Evolutionary conservation across 2,888 invertebrate genomes (phyloP).

Genomic region (Adelphocoris suturalis): DNA sequence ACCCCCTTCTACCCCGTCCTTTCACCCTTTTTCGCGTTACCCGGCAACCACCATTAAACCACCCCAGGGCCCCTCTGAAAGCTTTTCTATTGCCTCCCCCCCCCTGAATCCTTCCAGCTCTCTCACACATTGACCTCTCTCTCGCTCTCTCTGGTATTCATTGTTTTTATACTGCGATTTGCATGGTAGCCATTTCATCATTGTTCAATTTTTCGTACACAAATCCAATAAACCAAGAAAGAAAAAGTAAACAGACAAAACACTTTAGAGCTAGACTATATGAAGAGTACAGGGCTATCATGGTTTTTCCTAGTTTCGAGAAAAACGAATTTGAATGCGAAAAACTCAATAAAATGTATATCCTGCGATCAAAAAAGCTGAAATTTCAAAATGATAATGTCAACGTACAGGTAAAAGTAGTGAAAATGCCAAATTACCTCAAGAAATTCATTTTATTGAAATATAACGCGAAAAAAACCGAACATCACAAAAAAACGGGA

Average conservation of each 20-base stretch:
- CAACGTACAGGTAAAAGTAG: too few relatives aligned
- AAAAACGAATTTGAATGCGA: too few relatives aligned
- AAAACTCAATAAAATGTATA: too few relatives aligned
- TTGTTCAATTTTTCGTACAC: slow-evolving; percentile 59
- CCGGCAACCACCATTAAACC: slow-evolving; percentile 79
- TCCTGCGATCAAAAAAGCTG: too few relatives aligned
- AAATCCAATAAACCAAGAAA: slow-evolving; percentile 28
- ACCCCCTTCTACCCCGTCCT: neutral
- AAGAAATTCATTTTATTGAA: too few relatives aligned
- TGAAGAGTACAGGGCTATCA: too few relatives aligned
- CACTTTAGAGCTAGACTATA: neutral
- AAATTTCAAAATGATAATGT: too few relatives aligned
- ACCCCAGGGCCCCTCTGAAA: slow-evolving; percentile 73
- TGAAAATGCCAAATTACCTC: too few relatives aligned
- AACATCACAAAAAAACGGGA: too few relatives aligned
- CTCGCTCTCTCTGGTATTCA: slow-evolving; percentile 51
- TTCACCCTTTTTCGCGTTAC: slow-evolving; percentile 76
- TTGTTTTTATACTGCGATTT: slow-evolving; percentile 61
- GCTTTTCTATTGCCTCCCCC: slow-evolving; percentile 74
- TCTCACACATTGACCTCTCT: slow-evolving; percentile 45
- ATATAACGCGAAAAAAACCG: too few relatives aligned
- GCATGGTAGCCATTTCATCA: slow-evolving; percentile 70
- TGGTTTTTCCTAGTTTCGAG: too few relatives aligned
- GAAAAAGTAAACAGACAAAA: slow-evolving; percentile 3
- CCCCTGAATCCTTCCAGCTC: slow-evolving; percentile 59